Conservation (phyloP, 2,113 vertebrate species). For the Alosa alosa region DNA sequence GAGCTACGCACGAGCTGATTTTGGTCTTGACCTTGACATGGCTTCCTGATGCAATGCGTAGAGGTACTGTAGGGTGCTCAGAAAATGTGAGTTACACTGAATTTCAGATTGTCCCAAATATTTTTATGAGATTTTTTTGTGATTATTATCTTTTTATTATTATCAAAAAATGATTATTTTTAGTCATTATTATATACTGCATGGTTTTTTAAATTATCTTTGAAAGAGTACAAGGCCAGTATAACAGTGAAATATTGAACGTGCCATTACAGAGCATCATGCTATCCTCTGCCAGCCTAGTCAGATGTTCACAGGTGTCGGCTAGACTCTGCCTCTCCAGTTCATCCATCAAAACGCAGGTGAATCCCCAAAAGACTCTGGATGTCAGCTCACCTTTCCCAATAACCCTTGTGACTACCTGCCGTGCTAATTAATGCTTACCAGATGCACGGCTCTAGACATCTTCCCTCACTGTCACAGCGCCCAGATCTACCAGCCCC, state of each 20-base stretch:
- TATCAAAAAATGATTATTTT: too few species aligned
- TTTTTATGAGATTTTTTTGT: background rate
- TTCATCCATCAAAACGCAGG: constrained; percentile 10
- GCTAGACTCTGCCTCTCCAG: background rate
- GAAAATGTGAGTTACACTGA: background rate
- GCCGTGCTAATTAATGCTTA: constrained; percentile 42
- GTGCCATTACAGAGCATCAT: background rate
- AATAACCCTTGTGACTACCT: constrained; percentile 19
- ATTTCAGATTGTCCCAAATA: background rate
- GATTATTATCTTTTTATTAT: background rate
- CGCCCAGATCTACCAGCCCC: background rate
- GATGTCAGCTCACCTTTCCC: constrained; percentile 29
- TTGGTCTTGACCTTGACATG: background rate
- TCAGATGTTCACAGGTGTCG: background rate
- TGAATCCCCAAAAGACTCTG: constrained; percentile 12
- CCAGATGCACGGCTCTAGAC: constrained; percentile 50
- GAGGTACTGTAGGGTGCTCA: background rate
- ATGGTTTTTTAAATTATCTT: background rate
- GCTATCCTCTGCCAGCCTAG: background rate
- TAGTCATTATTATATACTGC: too few species aligned
- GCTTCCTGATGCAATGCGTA: background rate
- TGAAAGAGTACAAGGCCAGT: background rate
- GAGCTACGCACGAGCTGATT: background rate
- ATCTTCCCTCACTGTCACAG: constrained; percentile 40
- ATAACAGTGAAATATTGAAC: background rate